Evolutionary conservation across 2,113 vertebrate genomes (phyloP).

Genomic region (Forbesichthys papilliferus): DNA sequence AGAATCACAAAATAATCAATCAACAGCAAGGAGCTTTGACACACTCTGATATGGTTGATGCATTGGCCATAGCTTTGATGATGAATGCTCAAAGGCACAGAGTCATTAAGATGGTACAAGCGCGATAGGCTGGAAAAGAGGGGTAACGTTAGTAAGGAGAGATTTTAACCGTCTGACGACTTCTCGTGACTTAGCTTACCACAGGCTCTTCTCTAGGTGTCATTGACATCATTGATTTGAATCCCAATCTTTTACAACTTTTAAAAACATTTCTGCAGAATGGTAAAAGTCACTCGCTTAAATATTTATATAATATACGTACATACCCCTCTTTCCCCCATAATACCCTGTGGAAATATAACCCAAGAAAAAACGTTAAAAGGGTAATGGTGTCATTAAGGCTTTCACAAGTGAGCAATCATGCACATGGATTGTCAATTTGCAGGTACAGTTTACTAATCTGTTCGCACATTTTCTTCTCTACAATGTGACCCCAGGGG

Average conservation of each 20-base stretch:
- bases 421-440: too few species aligned
- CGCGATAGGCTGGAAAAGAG: conserved; percentile 45
- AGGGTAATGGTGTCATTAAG: too few species aligned
- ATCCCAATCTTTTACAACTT: background rate
- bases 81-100: conserved; percentile 62
- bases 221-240: conserved; percentile 1
- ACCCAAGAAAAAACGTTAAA: too few species aligned
- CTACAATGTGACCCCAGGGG: too few species aligned
- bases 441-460: too few species aligned
- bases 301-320: too few species aligned
- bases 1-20: conserved; percentile 46
- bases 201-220: conserved; percentile 10
- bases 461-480: too few species aligned
- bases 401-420: too few species aligned
- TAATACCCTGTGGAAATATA: too few species aligned
- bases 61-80: conserved; percentile 58
- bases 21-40: conserved; percentile 33
- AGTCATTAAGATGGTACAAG: conserved; percentile 60
- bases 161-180: conserved; percentile 49
- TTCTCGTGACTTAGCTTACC: conserved; percentile 31
- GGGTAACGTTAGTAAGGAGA: conserved; percentile 44
- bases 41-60: conserved; percentile 61
- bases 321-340: too few species aligned
- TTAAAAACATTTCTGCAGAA: too few species aligned
- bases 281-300: too few species aligned